Base-by-base conservation (phyloP, 2,113 vertebrate species). In the Melanotaenia duboulayi region DNA sequence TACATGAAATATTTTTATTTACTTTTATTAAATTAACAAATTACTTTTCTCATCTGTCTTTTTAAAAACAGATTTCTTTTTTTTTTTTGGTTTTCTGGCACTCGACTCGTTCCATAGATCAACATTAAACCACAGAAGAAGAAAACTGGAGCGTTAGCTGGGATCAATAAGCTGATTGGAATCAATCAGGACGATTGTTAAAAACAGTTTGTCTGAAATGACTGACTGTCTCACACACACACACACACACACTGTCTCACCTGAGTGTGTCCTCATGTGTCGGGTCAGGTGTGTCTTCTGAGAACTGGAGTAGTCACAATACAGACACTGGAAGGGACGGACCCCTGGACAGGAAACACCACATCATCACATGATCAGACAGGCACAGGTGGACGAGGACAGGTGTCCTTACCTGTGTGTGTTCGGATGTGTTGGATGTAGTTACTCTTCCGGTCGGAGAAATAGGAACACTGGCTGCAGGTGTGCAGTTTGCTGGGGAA, bases 221-320 rank as follows among this genome's bases (percentile, higher is more conserved):
- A 28, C 6, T 28, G 6, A 28, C 28, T 4, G 3, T 28, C 28
- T 28, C 28, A 28, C 28, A 28, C n/a, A n/a, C n/a, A n/a, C 32
- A 35, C 32, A 35, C 32, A 35, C 32, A 35, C 32, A 35, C 32
- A 35, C 32, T 10, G 17, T 55, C 59, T 62, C 60, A 99, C 98
- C 98, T 84, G 98, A 99, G 88, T 99, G 98, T 24, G 97, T 99
- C 70, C 97, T 96, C 96, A 99, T 98, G 75, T 99, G 98, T 74
- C 98, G 89, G 20, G 97, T 99, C 85, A 99, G 92, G 83, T 99
- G 98, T 8, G 98, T 99, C 93, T 99, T 99, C 95, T 99, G 98
- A 25, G 98, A 99, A 78, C 98, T 99, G 77, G 97, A 99, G 22
- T 99, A 99, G 73, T 96, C 95, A 76, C 97, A 99, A 92, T 97